Percentiles rank a stretch among this genome's conserved stretches.
Evolutionary conservation across 2,113 vertebrate genomes (phyloP).

Genomic region (Aspidoscelis tigris): DNA sequence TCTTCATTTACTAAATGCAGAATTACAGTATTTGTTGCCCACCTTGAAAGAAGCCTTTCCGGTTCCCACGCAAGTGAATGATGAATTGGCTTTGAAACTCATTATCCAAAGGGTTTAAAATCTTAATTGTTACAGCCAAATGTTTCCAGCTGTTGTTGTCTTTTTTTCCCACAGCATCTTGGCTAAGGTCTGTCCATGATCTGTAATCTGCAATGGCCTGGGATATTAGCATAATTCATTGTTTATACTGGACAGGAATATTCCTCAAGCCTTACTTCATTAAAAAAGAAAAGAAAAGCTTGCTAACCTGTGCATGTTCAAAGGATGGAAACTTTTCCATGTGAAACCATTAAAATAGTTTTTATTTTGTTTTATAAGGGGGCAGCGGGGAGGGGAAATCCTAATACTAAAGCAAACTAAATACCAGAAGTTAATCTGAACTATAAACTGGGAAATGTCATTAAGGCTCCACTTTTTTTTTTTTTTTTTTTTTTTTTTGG

Average conservation of each 20-base stretch:
- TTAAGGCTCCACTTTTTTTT: slow-evolving; percentile 1
- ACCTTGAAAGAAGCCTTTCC: slow-evolving; percentile 44
- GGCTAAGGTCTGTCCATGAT: slow-evolving; percentile 63
- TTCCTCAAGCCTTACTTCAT: slow-evolving; percentile 63
- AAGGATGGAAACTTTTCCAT: slow-evolving; percentile 57
- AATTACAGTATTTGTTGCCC: slow-evolving; percentile 7
- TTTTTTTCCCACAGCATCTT: slow-evolving; percentile 74
- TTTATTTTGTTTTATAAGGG: slow-evolving; percentile 17
- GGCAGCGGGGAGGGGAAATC: not conserved
- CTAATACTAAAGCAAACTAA: slow-evolving; percentile 49
- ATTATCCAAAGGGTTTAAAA: slow-evolving; percentile 64
- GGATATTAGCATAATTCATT: slow-evolving; percentile 67
- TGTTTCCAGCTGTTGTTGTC: slow-evolving; percentile 72
- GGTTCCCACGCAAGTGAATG: slow-evolving; percentile 41
- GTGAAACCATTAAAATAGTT: slow-evolving; percentile 26
- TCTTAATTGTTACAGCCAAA: slow-evolving; percentile 65
- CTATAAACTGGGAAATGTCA: slow-evolving; percentile 38
- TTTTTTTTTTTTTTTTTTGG: slow-evolving; percentile 26
- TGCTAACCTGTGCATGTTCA: slow-evolving; percentile 68
- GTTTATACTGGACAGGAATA: slow-evolving; percentile 66
- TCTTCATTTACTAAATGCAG: not conserved
- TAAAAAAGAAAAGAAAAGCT: slow-evolving; percentile 43
- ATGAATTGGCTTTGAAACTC: slow-evolving; percentile 41
- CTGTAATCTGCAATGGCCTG: slow-evolving; percentile 60
- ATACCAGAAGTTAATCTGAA: slow-evolving; percentile 28